These are phyloP conservation scores for Rattus norvegicus DNA, from an alignment of 2,113 vertebrate genomes.

Conservation along the genomic window DNA sequence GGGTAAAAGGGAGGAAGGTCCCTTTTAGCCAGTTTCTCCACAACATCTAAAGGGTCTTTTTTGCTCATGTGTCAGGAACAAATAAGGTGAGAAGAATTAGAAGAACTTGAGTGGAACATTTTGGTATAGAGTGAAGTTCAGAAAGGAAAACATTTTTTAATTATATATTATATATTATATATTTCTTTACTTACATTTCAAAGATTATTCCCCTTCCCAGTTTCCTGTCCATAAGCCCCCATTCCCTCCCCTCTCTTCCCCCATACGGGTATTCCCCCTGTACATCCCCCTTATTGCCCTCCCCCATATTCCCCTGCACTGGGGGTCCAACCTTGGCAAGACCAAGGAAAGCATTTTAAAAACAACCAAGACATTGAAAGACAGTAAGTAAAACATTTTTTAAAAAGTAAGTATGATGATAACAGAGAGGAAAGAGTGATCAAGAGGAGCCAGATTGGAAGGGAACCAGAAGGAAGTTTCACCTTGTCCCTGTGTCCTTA, in stretches of 20 bases:
- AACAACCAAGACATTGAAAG: not conserved
- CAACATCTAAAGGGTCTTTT: not conserved
- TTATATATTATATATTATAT: no score
- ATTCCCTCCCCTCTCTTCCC: no score
- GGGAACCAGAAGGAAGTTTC: not conserved
- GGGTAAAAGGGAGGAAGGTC: not conserved
- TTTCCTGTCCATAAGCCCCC: no score
- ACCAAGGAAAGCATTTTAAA: no score
- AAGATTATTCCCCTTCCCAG: no score
- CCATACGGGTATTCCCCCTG: no score
- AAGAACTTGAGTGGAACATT: not conserved
- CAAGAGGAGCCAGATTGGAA: not conserved
- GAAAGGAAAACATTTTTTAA: not conserved
- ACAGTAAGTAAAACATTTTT: not conserved
- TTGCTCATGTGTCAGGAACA: not conserved
- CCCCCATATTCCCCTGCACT: no score
- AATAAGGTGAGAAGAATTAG: not conserved
- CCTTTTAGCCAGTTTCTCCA: not conserved
- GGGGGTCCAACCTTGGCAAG: no score
- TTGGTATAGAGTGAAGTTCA: not conserved
- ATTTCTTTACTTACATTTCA: no score
- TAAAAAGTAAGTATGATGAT: not conserved
- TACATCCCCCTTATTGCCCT: no score
- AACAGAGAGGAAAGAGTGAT: not conserved
- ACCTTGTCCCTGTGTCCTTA: not conserved